Evolutionary conservation across 2,797 vertebrate genomes (phyloP), one percentile per base, ranked within the genome.

Genomic region (Myiotriccus ornatus): DNA sequence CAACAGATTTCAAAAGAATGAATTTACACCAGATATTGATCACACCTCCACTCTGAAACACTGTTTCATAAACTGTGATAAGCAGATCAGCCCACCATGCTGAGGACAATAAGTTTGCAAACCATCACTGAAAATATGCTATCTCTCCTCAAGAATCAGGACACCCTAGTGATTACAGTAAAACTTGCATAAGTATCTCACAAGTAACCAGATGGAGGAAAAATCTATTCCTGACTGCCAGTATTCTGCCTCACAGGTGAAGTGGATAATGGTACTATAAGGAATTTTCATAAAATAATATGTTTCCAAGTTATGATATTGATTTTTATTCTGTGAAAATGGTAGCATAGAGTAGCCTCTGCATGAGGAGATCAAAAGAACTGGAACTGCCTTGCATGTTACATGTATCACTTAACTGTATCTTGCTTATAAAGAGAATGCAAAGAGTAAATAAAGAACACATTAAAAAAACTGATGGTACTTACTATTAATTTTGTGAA

Each of bases 71-170:
- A 96, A 89, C 73, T 41, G 30, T 44, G 55, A 84, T 28, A 50
- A 94, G 73, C 30, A 44, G 43, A 78, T 75, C 79, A 91, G 65
- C 62, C 77, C 73, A 91, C 43, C 25, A 37, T 9, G 27, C 35
- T 65, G 73, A 88, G 62, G 79, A 89, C n/a, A 53, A 78, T 64
- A 84, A 91, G 39, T 56, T 32, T 87, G 53, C 34, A 91, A 96
- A 83, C 13, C 69, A 69, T 30, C 50, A 20, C 71, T 59, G 43
- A 75, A 91, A 95, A 86, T 44, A 57, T 2, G 37, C 32, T 39
- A 17, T 39, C 15, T 50, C 22, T 74, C 27, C 53, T 78, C 22
- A 14, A 67, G 53, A 89, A 86, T 57, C 57, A 91, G 57, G 81
- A 75, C 10, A 64, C 7, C 12, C 70, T 35, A 7, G 4, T 7